phyloP scores from a whole-genome alignment of 2,797 vertebrate species.

The Pterois miles region DNA sequence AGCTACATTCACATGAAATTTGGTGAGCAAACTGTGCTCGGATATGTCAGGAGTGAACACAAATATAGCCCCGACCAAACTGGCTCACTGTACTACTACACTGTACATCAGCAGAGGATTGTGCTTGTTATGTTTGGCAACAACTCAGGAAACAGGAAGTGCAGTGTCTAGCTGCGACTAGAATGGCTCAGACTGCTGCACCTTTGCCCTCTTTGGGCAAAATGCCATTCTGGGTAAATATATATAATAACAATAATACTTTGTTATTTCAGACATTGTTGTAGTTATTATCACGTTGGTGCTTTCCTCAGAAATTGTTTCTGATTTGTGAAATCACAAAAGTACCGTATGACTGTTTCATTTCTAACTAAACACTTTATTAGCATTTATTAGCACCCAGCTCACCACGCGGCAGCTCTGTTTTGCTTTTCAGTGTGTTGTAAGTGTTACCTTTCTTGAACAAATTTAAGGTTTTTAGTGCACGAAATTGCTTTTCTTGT shows the following conservation, averaged over 20 bases:
- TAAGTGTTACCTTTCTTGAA: background rate
- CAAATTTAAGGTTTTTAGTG: background rate
- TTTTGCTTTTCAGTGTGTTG: background rate
- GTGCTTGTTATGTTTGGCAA: conserved; percentile 60
- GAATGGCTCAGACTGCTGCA: conserved; percentile 8
- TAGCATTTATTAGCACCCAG: background rate
- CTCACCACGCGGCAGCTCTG: background rate
- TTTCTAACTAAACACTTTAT: background rate
- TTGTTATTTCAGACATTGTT: background rate
- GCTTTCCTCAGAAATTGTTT: background rate
- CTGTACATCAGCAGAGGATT: conserved; percentile 41
- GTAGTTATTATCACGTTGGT: background rate
- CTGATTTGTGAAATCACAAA: background rate
- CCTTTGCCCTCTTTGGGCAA: background rate
- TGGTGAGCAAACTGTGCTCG: background rate
- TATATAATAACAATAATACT: background rate
- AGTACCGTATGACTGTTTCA: background rate
- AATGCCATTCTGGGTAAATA: background rate
- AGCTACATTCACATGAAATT: background rate
- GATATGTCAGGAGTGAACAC: conserved; percentile 32
- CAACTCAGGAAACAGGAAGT: conserved; percentile 57
- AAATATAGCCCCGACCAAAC: conserved; percentile 37
- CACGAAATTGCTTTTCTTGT: background rate
- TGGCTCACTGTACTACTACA: conserved; percentile 34
- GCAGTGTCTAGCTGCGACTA: conserved; percentile 24